Evolutionary conservation across 1,140 invertebrate species (phyloP), one percentile per base, ranked within the genome.

Genomic region (Drosophila nigromelanica): DNA sequence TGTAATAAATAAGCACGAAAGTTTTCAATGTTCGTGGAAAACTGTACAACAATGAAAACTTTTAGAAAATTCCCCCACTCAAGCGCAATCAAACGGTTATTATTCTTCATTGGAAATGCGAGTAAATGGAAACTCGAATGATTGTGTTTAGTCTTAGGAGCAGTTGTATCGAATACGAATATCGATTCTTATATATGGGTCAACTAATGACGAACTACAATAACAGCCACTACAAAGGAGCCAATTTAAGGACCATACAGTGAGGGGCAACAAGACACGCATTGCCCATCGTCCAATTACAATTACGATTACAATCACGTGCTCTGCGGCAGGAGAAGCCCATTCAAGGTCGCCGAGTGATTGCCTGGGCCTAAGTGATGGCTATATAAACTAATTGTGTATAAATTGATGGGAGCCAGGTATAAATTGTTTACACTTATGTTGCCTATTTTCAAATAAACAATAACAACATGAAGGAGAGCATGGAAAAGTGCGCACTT

Each of bases 401-500:
- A 51, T n/a, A 63, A 63, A 14, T 45, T 15, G 39, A 54, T 40
- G 27, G 30, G n/a, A 35, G 51, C 15, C 24, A 37, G 24, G 7
- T 50, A 55, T 35, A 54, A 63, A 55, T 71, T 71, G 61, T 66
- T 71, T 58, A 66, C 50, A 45, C 27, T 58, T 45, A 64, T 71
- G 52, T 51, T 39, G 68, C 45, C 45, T 18, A 64, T 66, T 58
- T 21, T 21, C 27, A 64, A 66, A 64, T 66, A 56, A 66, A 71
- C 68, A 63, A 62, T 50, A 27, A 35, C 21, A 35, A n/a, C 4
- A 39, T 10, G 12, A 56, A 14, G 12, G 18, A 8, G 10, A 33
- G 3, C 55, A 42, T 51, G 66, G 47, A 35, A 40, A 67, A 67
- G 69, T 52, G 54, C 62, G 69, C 69, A 72, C 69, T 72, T 72